Evolutionary conservation across 2,113 vertebrate species (phyloP), one percentile per base, ranked within the genome.

Genomic region (Platichthys stellatus): DNA sequence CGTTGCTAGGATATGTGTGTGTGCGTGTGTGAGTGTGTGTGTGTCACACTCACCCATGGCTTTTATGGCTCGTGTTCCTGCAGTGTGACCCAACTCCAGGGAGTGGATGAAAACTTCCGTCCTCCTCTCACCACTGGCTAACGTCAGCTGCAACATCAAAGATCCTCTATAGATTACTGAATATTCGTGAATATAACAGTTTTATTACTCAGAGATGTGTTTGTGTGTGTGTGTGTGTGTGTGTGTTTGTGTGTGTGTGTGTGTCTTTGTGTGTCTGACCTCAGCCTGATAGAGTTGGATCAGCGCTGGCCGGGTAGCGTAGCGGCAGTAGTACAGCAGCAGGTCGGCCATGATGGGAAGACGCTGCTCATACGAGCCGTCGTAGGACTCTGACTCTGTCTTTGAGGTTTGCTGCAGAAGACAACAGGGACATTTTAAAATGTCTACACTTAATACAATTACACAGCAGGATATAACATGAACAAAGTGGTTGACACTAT

Each of bases 51-150:
- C 85, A 98, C 98, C 97, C 77, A 98, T 97, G 2, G 98, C 98
- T 80, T 96, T 98, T 91, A 99, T 96, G 82, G 98, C 98, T 17
- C 98, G 93, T 0, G 95, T 96, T 77, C 96, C 95, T 0, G 98
- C 98, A 0, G 95, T 96, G 92, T 99, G 98, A 26, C 98, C 98
- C 88, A 99, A 89, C 85, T 99, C 98, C 0, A 99, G 91, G 2
- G 97, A 99, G 69, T 99, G 96, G 70, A 99, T 93, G 62, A 99
- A 98, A 69, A 99, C 96, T 86, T 99, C 97, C 0, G 96, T 97
- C 43, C 90, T 95, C 82, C 93, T 97, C 80, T 96, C 94, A 24
- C 98, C 98, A 0, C 96, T 91, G 0, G 95, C 91, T 78, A 99
- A 94, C 1, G 96, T 98, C 86, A 99, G 83, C 98, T 99, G 82